Percentiles rank a stretch among this genome's conserved stretches.
These are phyloP conservation scores for Eretmodus cyanostictus DNA, from an alignment of 2,113 vertebrate genomes.

Conservation along the genomic window DNA sequence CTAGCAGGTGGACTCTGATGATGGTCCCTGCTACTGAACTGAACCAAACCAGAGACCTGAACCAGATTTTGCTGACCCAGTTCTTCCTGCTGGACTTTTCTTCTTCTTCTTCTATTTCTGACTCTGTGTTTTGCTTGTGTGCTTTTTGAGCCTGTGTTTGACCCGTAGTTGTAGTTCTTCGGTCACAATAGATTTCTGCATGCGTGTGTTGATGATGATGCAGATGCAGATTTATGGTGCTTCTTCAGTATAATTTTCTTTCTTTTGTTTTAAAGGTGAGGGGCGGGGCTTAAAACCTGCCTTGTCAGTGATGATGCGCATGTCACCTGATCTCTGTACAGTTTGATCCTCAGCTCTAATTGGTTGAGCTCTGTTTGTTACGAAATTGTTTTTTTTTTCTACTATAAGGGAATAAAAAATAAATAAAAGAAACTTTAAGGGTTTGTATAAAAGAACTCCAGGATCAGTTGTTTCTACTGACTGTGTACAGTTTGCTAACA, in stretches of 20 bases:
- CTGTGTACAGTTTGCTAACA: constrained; percentile 70
- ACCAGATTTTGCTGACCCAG: neutral
- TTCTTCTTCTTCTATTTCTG: constrained; percentile 3
- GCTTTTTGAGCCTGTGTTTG: constrained; percentile 42
- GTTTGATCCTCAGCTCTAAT: constrained; percentile 37
- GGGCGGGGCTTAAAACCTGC: neutral
- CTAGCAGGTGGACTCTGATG: neutral
- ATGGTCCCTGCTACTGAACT: neutral
- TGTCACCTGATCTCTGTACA: constrained; percentile 25
- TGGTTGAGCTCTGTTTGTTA: constrained; percentile 37
- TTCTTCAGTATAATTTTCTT: neutral
- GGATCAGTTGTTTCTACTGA: constrained; percentile 51
- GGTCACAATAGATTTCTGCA: constrained; percentile 32
- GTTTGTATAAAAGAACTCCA: constrained; percentile 37
- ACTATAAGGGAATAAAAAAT: constrained; percentile 40
- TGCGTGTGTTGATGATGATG: constrained; percentile 35
- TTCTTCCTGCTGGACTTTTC: neutral
- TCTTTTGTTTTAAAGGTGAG: neutral
- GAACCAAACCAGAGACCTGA: neutral
- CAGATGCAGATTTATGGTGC: constrained; percentile 4
- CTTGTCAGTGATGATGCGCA: neutral
- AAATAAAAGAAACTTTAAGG: constrained; percentile 3
- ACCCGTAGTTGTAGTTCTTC: constrained; percentile 56
- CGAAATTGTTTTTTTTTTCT: neutral
- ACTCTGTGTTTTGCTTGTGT: constrained; percentile 30